Percentiles rank a stretch among this genome's conserved stretches.
These are phyloP conservation scores for Ichneumon xanthorius DNA, from an alignment of 2,888 invertebrate species.

Conservation along the genomic window DNA sequence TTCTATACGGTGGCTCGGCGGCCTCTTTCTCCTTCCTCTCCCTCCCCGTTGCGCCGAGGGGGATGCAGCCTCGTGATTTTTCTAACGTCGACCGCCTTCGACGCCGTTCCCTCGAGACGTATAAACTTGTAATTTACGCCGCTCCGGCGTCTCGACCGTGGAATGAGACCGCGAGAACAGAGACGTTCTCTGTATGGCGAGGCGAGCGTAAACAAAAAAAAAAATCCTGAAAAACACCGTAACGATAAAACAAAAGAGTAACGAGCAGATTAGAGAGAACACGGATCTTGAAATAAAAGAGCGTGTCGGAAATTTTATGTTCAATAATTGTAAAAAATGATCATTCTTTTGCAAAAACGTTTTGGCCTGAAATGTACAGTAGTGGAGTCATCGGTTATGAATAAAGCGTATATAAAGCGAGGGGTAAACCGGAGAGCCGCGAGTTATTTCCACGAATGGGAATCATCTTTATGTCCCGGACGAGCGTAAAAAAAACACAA, in stretches of 20 bases:
- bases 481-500: too few relatives aligned
- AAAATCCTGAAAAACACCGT: background rate
- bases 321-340: background rate
- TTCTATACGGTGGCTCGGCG: conserved; percentile 11
- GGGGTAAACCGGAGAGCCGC: background rate
- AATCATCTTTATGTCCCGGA: background rate
- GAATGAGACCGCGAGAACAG: conserved; percentile 9
- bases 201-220: background rate
- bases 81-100: conserved; percentile 28
- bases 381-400: background rate
- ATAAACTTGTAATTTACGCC: conserved; percentile 56
- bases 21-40: background rate
- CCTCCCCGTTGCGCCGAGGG: conserved; percentile 4
- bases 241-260: too few relatives aligned
- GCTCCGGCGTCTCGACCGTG: conserved; percentile 32
- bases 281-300: background rate
- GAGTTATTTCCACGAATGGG: background rate
- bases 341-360: background rate
- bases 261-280: background rate
- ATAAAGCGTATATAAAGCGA: background rate
- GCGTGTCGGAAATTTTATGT: background rate
- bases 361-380: too few relatives aligned
- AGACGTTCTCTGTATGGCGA: conserved; percentile 2
- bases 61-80: conserved; percentile 32
- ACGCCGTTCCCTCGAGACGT: conserved; percentile 46